Base-by-base conservation (phyloP, 2,113 vertebrate species). In the Apaloderma vittatum region DNA sequence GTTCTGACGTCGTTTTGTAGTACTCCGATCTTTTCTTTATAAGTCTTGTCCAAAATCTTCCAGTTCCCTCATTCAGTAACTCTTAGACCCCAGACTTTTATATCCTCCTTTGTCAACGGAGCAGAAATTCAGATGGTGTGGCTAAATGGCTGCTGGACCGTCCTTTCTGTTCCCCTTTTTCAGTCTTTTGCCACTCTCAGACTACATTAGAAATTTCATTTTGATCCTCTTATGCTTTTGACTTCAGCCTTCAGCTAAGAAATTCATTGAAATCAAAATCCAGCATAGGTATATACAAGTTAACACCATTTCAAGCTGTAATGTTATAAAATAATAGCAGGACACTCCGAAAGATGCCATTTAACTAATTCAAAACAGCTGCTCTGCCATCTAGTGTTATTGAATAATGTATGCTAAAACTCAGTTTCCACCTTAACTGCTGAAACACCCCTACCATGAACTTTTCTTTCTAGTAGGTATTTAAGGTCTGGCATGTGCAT, bases 331-430 rank as follows among this genome's bases (percentile, higher is more conserved):
- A 20, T n/a, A 72, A 21, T 11, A 72, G 14, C 29, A 75, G 79
- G 58, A 24, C 11, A 40, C 54, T 72, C 14, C 0, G 0, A 46
- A 81, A 81, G 84, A 65, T 85, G 55, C 4, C 27, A 37, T 73
- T 84, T 48, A 81, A 70, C 54, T 82, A 85, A 87, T 78, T 80
- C 80, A 73, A 87, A 95, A 58, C 86, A 93, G 66, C 80, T 92
- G 86, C 83, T 93, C 91, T 97, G 95, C 96, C 96, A 95, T 70
- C 97, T 97, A 97, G 95, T 94, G 96, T 95, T 83, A 62, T 16
- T 76, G 36, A 73, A 45, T 49, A 87, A 86, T 4, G 22, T 27
- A 45, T 77, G 15, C 27, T 59, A 63, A 84, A 54, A 21, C 10
- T 6, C 34, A 78, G 0, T 20, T 84, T 91, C 26, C 36, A 40